Evolutionary conservation across 1,140 invertebrate genomes (phyloP).

Genomic region (Caenorhabditis brenneri): DNA sequence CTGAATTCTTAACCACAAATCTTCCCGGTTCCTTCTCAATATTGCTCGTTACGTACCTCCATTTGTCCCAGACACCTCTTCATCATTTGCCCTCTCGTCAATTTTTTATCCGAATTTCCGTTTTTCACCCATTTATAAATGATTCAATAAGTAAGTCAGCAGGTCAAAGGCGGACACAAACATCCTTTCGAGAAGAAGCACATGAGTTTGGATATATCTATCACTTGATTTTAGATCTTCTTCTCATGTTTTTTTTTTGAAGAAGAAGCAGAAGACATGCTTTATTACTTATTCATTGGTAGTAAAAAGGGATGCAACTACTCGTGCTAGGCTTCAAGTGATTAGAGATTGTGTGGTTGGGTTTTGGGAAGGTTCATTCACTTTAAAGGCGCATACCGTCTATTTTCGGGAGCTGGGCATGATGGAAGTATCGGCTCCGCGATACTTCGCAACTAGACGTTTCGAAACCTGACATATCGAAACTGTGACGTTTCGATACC

Average conservation of each 20-base stretch:
- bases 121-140: not conserved
- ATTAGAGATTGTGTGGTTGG: not conserved
- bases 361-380: too few relatives aligned
- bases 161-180: not conserved
- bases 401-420: too few relatives aligned
- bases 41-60: too few relatives aligned
- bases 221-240: not conserved
- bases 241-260: too few relatives aligned
- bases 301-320: not conserved
- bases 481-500: too few relatives aligned
- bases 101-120: slow-evolving; percentile 3
- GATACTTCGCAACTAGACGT: too few relatives aligned
- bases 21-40: too few relatives aligned
- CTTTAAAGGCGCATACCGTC: too few relatives aligned
- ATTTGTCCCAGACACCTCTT: not conserved
- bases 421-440: too few relatives aligned
- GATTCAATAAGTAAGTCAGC: slow-evolving; percentile 20
- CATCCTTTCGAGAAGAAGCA: not conserved
- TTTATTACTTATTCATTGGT: not conserved
- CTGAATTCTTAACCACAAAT: too few relatives aligned
- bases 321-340: not conserved
- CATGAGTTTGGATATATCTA: not conserved
- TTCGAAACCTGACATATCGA: too few relatives aligned
- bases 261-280: too few relatives aligned
- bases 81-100: not conserved